These are phyloP conservation scores for Chirona hameri DNA, from an alignment of 2,888 invertebrate genomes.

Conservation along the genomic window DNA sequence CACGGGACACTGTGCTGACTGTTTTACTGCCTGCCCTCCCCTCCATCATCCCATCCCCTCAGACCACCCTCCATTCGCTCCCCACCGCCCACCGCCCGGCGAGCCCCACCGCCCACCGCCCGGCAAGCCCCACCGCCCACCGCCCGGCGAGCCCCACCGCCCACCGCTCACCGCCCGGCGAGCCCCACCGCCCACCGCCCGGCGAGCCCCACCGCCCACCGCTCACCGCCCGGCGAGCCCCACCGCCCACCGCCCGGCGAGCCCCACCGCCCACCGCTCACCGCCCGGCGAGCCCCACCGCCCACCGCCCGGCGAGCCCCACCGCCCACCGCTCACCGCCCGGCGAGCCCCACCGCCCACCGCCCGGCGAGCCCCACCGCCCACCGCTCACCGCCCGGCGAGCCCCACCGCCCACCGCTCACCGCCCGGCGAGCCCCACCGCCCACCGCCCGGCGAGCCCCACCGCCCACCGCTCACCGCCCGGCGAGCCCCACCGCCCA, in stretches of 20 bases:
- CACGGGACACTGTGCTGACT: too few species aligned
- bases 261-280: slow-evolving; percentile 65
- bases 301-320: slow-evolving; percentile 85
- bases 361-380: slow-evolving; percentile 80
- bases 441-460: slow-evolving; percentile 83
- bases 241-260: slow-evolving; percentile 73
- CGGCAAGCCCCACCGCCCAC: slow-evolving; percentile 74
- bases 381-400: slow-evolving; percentile 73
- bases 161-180: slow-evolving; percentile 73
- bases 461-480: slow-evolving; percentile 67
- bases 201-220: slow-evolving; percentile 65
- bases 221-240: slow-evolving; percentile 81
- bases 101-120: slow-evolving; percentile 66
- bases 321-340: slow-evolving; percentile 66
- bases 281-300: slow-evolving; percentile 72
- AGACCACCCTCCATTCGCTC: too few species aligned
- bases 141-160: slow-evolving; percentile 80
- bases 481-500: slow-evolving; percentile 71
- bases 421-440: slow-evolving; percentile 76
- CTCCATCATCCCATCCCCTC: too few species aligned
- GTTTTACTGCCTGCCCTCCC: too few species aligned
- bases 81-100: too few species aligned
- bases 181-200: slow-evolving; percentile 72
- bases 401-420: slow-evolving; percentile 60
- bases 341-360: slow-evolving; percentile 74